Evolutionary conservation across 1,140 invertebrate species (phyloP).

Genomic region (Phocides pigmalion): DNA sequence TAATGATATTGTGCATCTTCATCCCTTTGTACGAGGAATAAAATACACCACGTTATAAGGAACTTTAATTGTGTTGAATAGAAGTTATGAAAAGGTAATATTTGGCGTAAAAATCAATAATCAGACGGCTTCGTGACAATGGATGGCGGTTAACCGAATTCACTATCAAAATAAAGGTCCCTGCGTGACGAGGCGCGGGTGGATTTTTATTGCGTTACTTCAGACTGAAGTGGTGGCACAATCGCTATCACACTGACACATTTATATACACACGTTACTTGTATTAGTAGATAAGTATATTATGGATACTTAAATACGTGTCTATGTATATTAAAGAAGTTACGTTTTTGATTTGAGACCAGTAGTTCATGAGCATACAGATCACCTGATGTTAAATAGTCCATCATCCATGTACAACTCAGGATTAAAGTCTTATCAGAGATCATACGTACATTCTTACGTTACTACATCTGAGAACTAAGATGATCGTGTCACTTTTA

Average conservation of each 20-base stretch:
- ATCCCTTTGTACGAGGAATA: slow-evolving; percentile 61
- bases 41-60: slow-evolving; percentile 71
- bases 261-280: slow-evolving; percentile 20
- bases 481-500: no score
- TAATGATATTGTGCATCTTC: slow-evolving; percentile 71
- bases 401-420: no score
- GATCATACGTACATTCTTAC: no score
- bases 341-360: no score
- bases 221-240: slow-evolving; percentile 63
- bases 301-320: not conserved
- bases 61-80: slow-evolving; percentile 73
- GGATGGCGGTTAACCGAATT: slow-evolving; percentile 69
- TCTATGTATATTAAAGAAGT: no score
- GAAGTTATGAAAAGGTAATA: slow-evolving; percentile 70
- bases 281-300: not conserved
- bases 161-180: slow-evolving; percentile 77
- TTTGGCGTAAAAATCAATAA: slow-evolving; percentile 83
- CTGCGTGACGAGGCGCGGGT: slow-evolving; percentile 72
- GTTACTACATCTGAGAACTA: no score
- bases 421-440: no score
- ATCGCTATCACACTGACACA: slow-evolving; percentile 49
- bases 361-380: no score
- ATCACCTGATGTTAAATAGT: no score
- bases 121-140: slow-evolving; percentile 71
- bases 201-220: slow-evolving; percentile 72